Evolutionary conservation across 2,113 vertebrate species (phyloP).

Genomic region (Spea bombifrons): DNA sequence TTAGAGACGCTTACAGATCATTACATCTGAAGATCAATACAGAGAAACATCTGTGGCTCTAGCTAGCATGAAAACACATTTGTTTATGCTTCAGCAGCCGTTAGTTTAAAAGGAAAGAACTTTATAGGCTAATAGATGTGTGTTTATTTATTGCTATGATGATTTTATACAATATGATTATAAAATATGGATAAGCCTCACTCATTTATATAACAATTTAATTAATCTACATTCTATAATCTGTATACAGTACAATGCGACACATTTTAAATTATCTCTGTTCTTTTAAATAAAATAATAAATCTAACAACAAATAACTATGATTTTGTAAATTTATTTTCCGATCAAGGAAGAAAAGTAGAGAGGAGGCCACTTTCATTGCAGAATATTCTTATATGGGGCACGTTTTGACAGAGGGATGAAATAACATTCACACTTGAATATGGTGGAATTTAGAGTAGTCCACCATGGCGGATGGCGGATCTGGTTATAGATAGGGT

Average conservation of each 20-base stretch:
- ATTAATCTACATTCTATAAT: background rate
- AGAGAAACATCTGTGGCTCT: conserved; percentile 38
- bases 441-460: no score
- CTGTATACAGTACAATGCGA: background rate
- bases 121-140: conserved; percentile 3
- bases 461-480: no score
- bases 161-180: conserved; percentile 23
- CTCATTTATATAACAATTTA: background rate
- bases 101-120: conserved; percentile 3
- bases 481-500: no score
- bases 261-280: no score
- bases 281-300: no score
- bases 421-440: no score
- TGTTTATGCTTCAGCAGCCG: conserved; percentile 4
- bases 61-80: conserved; percentile 23
- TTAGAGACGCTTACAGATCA: conserved; percentile 36
- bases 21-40: conserved; percentile 43
- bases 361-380: no score
- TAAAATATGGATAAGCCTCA: background rate
- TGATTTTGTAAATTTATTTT: no score
- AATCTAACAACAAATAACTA: no score
- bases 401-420: no score
- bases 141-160: conserved; percentile 2
- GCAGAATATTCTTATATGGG: no score
- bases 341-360: no score